A percentile compares a stretch with the other conserved stretches of the same genome.
These are phyloP conservation scores for Holocentrus rufus DNA, from an alignment of 2,797 vertebrate genomes.

Conservation along the genomic window DNA sequence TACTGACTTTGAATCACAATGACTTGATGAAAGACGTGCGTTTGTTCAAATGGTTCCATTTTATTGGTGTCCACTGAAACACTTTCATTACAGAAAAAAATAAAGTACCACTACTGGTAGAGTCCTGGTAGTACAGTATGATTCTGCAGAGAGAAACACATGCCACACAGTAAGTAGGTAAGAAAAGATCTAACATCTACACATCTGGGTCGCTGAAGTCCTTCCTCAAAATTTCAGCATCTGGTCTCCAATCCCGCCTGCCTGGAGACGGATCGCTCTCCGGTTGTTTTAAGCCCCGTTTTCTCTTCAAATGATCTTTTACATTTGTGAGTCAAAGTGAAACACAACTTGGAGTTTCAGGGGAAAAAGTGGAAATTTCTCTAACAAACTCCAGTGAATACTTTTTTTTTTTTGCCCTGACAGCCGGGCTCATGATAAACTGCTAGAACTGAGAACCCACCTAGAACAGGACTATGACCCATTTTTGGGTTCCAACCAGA, in stretches of 20 bases:
- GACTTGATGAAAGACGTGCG: constrained; percentile 13
- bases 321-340: neutral
- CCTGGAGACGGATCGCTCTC: neutral
- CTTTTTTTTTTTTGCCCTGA: neutral
- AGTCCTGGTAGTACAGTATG: constrained; percentile 40
- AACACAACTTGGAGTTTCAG: neutral
- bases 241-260: neutral
- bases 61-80: constrained; percentile 72
- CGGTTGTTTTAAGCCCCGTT: neutral
- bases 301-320: neutral
- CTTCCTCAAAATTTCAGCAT: constrained; percentile 5
- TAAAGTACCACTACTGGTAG: constrained; percentile 40
- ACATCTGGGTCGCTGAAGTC: constrained; percentile 34
- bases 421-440: no score
- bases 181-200: constrained; percentile 52
- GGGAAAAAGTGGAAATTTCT: neutral
- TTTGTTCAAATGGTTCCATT: constrained; percentile 69
- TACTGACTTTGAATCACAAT: neutral
- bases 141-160: constrained; percentile 54
- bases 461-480: neutral
- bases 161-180: constrained; percentile 51
- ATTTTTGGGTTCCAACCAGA: no score
- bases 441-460: neutral
- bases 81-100: constrained; percentile 68
- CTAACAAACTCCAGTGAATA: neutral